Conservation (phyloP, 2,888 invertebrate species). For the Nasonovia ribisnigri region DNA sequence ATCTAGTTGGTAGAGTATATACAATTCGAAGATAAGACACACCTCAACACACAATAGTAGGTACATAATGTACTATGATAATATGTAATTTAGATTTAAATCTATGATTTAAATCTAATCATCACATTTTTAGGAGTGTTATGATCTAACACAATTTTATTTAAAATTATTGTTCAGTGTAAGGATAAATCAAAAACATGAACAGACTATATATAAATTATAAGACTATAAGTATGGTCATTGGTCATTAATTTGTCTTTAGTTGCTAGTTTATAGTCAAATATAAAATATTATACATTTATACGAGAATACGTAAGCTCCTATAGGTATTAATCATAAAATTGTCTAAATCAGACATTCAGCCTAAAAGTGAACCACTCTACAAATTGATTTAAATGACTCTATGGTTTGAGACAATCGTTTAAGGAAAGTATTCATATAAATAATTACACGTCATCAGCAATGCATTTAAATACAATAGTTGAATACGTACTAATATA, state of each 20-base stretch:
- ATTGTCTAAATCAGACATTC: not conserved
- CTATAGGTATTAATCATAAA: not conserved
- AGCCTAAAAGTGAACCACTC: not conserved
- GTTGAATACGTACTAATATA: not conserved
- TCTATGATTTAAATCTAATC: not conserved
- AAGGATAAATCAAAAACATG: not conserved
- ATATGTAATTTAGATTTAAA: not conserved
- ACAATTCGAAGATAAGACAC: too few relatives aligned
- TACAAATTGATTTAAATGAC: not conserved
- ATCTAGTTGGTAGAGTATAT: not conserved
- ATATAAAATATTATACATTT: not conserved
- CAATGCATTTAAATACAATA: constrained; percentile 2
- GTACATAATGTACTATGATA: not conserved
- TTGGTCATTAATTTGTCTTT: not conserved
- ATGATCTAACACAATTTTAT: not conserved
- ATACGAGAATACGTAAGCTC: not conserved
- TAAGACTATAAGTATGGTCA: not conserved
- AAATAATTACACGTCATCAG: not conserved
- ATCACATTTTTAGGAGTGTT: not conserved
- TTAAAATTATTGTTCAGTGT: not conserved
- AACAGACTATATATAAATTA: not conserved
- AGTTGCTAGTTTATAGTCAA: not conserved
- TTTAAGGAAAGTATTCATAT: not conserved
- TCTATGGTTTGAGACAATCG: not conserved
- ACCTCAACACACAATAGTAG: too few relatives aligned